These are phyloP conservation scores for Eupeodes luniger DNA, from an alignment of 2,888 invertebrate genomes.

Conservation along the genomic window DNA sequence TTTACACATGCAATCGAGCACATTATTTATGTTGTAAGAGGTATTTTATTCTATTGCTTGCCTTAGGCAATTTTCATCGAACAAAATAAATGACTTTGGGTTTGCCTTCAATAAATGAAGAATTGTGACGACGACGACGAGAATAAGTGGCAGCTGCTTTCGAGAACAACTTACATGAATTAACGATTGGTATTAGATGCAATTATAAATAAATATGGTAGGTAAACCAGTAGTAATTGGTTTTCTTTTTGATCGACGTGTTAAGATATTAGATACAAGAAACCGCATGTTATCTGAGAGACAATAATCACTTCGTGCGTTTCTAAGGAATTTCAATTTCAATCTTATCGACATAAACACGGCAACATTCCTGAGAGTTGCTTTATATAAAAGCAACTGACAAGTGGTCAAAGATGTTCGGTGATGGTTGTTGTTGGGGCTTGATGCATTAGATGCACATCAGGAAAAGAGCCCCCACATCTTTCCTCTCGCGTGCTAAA, in stretches of 20 bases:
- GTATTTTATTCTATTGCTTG: slow-evolving; percentile 49
- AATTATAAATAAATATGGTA: slow-evolving; percentile 46
- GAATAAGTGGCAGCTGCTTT: slow-evolving; percentile 34
- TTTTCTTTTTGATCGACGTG: slow-evolving; percentile 41
- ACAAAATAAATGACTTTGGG: neutral
- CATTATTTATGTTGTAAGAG: slow-evolving; percentile 26
- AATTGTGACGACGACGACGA: slow-evolving; percentile 30
- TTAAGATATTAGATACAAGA: slow-evolving; percentile 45
- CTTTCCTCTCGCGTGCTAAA: neutral
- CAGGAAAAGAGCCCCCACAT: slow-evolving; percentile 17
- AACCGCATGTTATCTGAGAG: neutral
- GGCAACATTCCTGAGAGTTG: slow-evolving; percentile 38
- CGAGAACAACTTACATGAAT: slow-evolving; percentile 16
- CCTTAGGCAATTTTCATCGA: slow-evolving; percentile 13
- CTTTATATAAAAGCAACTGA: slow-evolving; percentile 7
- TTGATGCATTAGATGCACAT: neutral
- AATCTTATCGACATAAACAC: neutral
- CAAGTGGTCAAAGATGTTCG: slow-evolving; percentile 28
- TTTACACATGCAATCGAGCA: slow-evolving; percentile 50
- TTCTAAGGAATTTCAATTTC: slow-evolving; percentile 40
- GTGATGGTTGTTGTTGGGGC: neutral
- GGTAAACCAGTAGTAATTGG: slow-evolving; percentile 61
- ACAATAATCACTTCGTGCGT: slow-evolving; percentile 27
- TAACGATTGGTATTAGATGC: slow-evolving; percentile 51
- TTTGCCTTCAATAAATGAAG: neutral